Evolutionary conservation across 1,140 invertebrate genomes (phyloP), one percentile per base, ranked within the genome.

Genomic region (Scaptomyza graminum): DNA sequence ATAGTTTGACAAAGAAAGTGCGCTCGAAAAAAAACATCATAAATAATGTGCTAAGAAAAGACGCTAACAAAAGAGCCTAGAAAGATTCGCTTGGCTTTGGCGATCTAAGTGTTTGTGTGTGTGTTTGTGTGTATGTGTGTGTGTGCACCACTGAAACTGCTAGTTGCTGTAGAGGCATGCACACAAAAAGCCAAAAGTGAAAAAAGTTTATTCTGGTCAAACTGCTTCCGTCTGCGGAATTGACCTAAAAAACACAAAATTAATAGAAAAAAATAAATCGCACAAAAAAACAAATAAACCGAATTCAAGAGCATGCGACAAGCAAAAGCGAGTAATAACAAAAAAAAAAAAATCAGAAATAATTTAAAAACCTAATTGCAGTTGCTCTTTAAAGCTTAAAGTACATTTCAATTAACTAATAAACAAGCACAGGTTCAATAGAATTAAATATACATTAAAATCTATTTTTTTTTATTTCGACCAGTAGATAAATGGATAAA

Each of bases 11-110:
- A 85, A 85, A 81, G 82, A 85, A 81, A 81, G 82, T 82, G 61
- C 43, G 69, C 70, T 34, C 31, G 56, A 78, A 73, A 72, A 64
- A 72, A 73, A 75, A 79, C 57, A 87, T 75, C 66, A 87, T 87
- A 87, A 85, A 87, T 78, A 79, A 87, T 81, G 82, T 87, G 77
- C 76, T 85, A 78, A 84, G 80, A 84, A 83, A 84, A 76, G 82
- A 55, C 71, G 66, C 81, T 47, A 80, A 81, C 78, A 85, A 87
- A 82, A 54, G 68, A 70, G 62, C 62, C 51, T 55, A 52, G 65
- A 75, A 68, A 78, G 85, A 72, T 61, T 71, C 50, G 49, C 49
- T 55, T 41, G n/a, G n/a, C n/a, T 22, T 49, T 70, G 28, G 28
- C 50, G 16, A 52, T 63, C 28, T 6, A 11, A 9, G 18, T 44